Conservation (phyloP, 1,140 invertebrate genomes). For the Macrocentrus cingulum region DNA sequence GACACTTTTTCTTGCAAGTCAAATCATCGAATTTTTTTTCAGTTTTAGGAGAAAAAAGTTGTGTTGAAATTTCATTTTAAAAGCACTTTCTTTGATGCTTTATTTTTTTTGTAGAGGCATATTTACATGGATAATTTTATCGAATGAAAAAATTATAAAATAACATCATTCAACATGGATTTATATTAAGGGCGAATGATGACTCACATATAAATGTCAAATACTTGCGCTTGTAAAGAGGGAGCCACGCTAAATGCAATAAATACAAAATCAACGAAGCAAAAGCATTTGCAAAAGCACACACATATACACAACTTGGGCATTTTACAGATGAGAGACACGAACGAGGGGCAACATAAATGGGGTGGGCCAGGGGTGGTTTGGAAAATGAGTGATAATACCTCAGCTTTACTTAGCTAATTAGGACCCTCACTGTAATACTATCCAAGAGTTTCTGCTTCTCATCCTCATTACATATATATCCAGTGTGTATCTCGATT, state of each 20-base stretch:
- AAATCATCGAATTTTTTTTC: no score
- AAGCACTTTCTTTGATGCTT: no score
- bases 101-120: no score
- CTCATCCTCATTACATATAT: neutral
- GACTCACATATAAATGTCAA: no score
- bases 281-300: slow-evolving; percentile 34
- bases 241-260: neutral
- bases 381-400: slow-evolving; percentile 57
- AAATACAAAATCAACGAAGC: slow-evolving; percentile 1
- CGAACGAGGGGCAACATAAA: slow-evolving; percentile 8
- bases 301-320: slow-evolving; percentile 38
- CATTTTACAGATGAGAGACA: slow-evolving; percentile 24
- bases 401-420: slow-evolving; percentile 60
- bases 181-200: no score
- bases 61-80: no score
- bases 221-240: neutral
- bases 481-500: no score
- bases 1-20: no score
- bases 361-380: slow-evolving; percentile 17
- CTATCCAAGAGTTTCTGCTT: slow-evolving; percentile 10
- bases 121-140: no score
- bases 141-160: no score
- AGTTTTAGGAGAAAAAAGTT: no score
- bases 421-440: slow-evolving; percentile 36
- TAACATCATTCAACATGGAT: no score